Evolutionary conservation across 2,888 invertebrate genomes (phyloP), one percentile per base, ranked within the genome.

Genomic region (Operophtera brumata): DNA sequence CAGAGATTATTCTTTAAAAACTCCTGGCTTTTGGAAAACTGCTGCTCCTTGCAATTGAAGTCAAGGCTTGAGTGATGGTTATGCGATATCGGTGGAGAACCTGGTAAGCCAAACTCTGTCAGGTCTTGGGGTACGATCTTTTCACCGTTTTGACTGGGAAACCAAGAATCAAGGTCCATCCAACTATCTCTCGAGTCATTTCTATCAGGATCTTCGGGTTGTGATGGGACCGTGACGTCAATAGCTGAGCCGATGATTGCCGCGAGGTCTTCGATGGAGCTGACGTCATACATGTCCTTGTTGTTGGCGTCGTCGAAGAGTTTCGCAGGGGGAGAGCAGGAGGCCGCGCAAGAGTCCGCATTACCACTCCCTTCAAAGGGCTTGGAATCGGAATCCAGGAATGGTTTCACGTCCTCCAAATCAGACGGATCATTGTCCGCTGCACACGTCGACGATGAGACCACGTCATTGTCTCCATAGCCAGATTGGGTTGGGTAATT

Each of bases 151-250:
- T 95, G 95, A 53, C 92, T 93, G 57, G 95, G 95, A 66, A 97
- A 96, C 95, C 95, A 96, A 53, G 95, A 95, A 62, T 96, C 96
- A 47, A 96, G 91, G 75, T 96, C 96, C 92, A 96, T 95, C 96
- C 96, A 97, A 66, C 94, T 94, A 68, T 96, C 96, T 57, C 95
- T 90, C 0, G 95, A 95, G 46, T 93, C 94, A 62, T 68, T 92
- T 85, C 74, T 92, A 87, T 94, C 94, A 47, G 94, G 95, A 62
- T 95, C 95, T 62, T 92, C 93, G n/a, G 92, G 91, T 57, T 92
- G 90, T 13, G 93, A 92, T n/a, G 95, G 94, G 34, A 96, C 96
- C 67, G 48, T 28, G 2, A 53, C 57, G 42, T 57, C 57, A 45
- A 97, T 96, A 52, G 96, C 96, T 2, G 96, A 96, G 1, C 96